Percentiles rank a stretch among this genome's conserved stretches.
Conservation (phyloP, 2,888 invertebrate species). For the Orthosia cruda region DNA sequence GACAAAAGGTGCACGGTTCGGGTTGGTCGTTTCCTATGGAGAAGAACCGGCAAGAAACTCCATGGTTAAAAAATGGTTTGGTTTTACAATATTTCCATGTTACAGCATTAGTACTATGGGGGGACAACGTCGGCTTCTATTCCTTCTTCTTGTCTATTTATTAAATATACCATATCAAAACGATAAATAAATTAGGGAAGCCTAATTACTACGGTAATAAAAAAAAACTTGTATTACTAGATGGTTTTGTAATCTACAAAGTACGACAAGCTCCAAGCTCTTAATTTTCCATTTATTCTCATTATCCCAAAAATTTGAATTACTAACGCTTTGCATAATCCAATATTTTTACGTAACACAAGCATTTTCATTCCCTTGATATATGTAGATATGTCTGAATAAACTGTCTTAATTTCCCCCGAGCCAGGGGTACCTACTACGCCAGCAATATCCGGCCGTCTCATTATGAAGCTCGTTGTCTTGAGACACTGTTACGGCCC, state of each 20-base stretch:
- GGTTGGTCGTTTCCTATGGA: no score
- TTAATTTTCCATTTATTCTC: conserved; percentile 40
- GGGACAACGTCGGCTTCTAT: no score
- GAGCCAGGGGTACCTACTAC: conserved; percentile 74
- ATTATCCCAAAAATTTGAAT: conserved; percentile 54
- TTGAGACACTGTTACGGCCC: conserved; percentile 74
- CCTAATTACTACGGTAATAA: neutral
- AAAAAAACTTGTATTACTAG: neutral
- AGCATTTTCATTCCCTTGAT: conserved; percentile 70
- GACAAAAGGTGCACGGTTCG: no score
- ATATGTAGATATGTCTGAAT: conserved; percentile 77
- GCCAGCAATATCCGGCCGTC: conserved; percentile 79
- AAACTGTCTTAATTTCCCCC: conserved; percentile 85
- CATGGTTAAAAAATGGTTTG: no score
- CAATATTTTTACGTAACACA: conserved; percentile 64
- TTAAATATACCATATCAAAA: no score
- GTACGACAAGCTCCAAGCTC: conserved; percentile 31
- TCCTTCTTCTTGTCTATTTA: no score
- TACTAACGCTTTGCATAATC: conserved; percentile 63
- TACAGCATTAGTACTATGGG: no score
- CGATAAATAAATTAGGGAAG: no score
- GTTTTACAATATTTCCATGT: no score
- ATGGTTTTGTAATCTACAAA: conserved; percentile 41
- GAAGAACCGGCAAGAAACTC: no score
- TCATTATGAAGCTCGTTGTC: conserved; percentile 80